Base-by-base conservation (phyloP, 1,140 invertebrate genomes). In the Drosophila pruinosa region DNA sequence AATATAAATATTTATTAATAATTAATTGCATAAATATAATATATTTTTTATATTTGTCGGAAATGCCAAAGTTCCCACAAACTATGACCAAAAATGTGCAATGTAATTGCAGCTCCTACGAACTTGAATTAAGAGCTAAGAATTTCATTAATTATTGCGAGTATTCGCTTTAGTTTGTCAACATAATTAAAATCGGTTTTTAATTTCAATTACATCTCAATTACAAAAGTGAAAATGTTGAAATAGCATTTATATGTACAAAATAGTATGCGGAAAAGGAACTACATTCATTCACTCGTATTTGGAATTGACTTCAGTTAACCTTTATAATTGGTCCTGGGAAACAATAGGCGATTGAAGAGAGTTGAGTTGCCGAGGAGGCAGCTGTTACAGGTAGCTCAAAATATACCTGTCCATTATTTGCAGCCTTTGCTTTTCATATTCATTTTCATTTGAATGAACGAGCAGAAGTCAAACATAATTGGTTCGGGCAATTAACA, bases 401-500 rank as follows among this genome's bases (percentile, higher is more conserved):
- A 17, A 19, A 4, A 15, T 48, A 2, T 10, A 28, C 63, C 41
- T 67, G 52, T 56, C 52, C 41, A 65, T 65, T 65, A 65, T 39
- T 21, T 57, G 62, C 52, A 56, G 62, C 28, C 36, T 56, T 56
- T 45, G 50, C 54, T 26, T 64, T 26, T n/a, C n/a, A n/a, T n/a
- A n/a, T n/a, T n/a, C n/a, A n/a, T n/a, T n/a, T 26, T 65, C 21
- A 47, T 68, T 68, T 57, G 14, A 28, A 12, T 28, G 19, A 52
- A 62, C 15, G 59, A 61, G 38, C 58, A 45, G 1, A 70, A 70
- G 50, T 64, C 59, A 56, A 63, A 47, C 59, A 70, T 70, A 70
- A 70, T 71, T 71, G 68, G 52, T 36, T 4, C 17, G 34, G 12
- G 26, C 68, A 65, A 71, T 71, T 71, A 65, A 65, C 68, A 50